phyloP scores from a whole-genome alignment of 2,888 invertebrate genomes.

The Caenorhabditis zanzibari region DNA sequence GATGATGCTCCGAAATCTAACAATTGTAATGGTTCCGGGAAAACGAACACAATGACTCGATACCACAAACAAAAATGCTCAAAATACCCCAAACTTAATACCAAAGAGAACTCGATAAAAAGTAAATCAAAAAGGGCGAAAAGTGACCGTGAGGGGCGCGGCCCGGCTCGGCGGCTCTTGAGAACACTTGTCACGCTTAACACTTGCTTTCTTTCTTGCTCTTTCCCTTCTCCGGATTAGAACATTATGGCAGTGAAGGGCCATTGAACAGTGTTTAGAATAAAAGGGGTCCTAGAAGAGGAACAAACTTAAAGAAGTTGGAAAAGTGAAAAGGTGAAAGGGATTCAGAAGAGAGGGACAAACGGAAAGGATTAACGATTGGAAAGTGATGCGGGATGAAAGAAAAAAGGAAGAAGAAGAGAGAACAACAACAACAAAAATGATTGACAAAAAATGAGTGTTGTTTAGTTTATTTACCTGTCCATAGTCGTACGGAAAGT shows the following conservation, averaged over 20 bases:
- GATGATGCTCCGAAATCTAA: no score
- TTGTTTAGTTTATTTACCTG: constrained; percentile 27
- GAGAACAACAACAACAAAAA: background rate
- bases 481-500: constrained; percentile 59
- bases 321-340: constrained; percentile 3
- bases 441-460: constrained; percentile 5
- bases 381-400: constrained; percentile 1
- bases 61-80: no score
- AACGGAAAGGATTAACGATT: constrained; percentile 35
- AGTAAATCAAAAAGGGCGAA: background rate
- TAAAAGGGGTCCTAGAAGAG: background rate
- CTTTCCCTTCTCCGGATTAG: constrained; percentile 27
- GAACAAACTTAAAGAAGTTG: constrained; percentile 11
- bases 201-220: constrained; percentile 35
- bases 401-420: background rate
- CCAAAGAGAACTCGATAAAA: background rate
- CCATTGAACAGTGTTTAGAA: constrained; percentile 31
- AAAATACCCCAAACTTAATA: no score
- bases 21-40: no score
- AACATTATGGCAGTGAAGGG: constrained; percentile 52
- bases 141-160: constrained; percentile 15
- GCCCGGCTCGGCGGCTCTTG: constrained; percentile 30
- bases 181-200: constrained; percentile 66
- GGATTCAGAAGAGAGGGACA: constrained; percentile 2
- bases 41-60: no score